phyloP scores from a whole-genome alignment of 2,888 invertebrate species.

The Hyles lineata region DNA sequence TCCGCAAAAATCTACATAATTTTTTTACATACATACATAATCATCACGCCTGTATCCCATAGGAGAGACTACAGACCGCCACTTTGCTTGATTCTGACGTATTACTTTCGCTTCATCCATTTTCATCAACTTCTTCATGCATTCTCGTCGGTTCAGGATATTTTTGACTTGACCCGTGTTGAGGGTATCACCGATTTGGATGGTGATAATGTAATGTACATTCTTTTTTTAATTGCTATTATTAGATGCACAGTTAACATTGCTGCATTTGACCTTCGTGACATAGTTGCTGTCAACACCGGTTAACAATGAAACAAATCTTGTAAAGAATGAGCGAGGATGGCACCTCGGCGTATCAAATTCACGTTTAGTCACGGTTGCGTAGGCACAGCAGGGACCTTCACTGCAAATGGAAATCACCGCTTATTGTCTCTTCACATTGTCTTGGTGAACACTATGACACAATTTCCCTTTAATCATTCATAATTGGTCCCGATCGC shows the following conservation, averaged over 20 bases:
- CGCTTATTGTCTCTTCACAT: conserved; percentile 32
- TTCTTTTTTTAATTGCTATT: not conserved
- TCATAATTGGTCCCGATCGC: conserved; percentile 38
- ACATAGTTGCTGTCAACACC: not conserved
- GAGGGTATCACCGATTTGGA: too few species aligned
- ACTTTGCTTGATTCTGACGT: too few species aligned
- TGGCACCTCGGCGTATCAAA: conserved; percentile 5
- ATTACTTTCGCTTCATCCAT: too few species aligned
- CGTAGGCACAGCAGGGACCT: conserved; percentile 27
- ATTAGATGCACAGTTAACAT: not conserved
- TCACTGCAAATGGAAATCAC: conserved; percentile 29
- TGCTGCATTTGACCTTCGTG: not conserved
- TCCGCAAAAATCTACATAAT: too few species aligned
- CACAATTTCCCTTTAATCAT: conserved; percentile 42
- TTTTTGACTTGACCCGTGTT: too few species aligned
- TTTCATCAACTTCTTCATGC: too few species aligned
- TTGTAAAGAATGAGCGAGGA: conserved; percentile 11
- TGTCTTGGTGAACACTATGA: conserved; percentile 40
- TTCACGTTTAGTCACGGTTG: conserved; percentile 31
- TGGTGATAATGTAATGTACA: too few species aligned
- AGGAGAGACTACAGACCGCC: too few species aligned
- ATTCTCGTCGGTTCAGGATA: too few species aligned
- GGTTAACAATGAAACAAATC: not conserved
- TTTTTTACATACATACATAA: too few species aligned
- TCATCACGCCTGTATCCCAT: too few species aligned